These are phyloP conservation scores for Petrophora chlorosata DNA, from an alignment of 2,888 invertebrate species.

Conservation along the genomic window DNA sequence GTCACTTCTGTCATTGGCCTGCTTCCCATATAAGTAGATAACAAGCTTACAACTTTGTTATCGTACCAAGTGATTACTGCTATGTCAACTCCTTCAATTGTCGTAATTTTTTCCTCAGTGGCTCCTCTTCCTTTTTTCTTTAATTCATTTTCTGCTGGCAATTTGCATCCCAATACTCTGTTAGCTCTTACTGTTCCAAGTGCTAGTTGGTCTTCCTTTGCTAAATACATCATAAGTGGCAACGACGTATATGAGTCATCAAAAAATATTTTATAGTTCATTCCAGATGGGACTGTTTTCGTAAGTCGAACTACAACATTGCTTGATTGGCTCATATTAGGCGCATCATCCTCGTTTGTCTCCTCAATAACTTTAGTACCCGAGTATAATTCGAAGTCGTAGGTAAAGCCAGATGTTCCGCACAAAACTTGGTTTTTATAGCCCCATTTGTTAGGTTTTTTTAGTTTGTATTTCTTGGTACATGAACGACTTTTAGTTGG, in stretches of 20 bases:
- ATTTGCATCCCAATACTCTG: conserved; percentile 1
- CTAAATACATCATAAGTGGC: conserved; percentile 1
- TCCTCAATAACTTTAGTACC: not conserved
- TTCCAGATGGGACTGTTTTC: conserved; percentile 7
- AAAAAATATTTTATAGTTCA: not conserved
- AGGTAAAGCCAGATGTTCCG: conserved; percentile 46
- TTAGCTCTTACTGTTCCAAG: conserved; percentile 16
- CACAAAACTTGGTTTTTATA: conserved; percentile 48
- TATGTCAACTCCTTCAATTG: conserved; percentile 6
- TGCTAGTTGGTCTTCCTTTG: conserved; percentile 13
- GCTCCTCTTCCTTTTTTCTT: conserved; percentile 6
- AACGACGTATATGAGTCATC: conserved; percentile 4
- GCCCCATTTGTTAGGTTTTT: conserved; percentile 44
- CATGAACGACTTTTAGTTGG: too few species aligned
- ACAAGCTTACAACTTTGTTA: conserved; percentile 21
- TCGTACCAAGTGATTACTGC: conserved; percentile 19
- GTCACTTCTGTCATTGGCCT: not conserved
- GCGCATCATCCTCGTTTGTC: not conserved
- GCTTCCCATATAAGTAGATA: conserved; percentile 21
- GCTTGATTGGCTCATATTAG: conserved; percentile 2
- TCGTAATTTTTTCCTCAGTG: conserved; percentile 11
- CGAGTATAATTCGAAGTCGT: conserved; percentile 26
- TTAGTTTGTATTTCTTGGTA: too few species aligned
- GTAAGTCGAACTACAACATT: conserved; percentile 14
- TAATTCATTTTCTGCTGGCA: conserved; percentile 7